These are phyloP conservation scores for Tyto alba DNA, from an alignment of 2,113 vertebrate genomes.

Conservation along the genomic window DNA sequence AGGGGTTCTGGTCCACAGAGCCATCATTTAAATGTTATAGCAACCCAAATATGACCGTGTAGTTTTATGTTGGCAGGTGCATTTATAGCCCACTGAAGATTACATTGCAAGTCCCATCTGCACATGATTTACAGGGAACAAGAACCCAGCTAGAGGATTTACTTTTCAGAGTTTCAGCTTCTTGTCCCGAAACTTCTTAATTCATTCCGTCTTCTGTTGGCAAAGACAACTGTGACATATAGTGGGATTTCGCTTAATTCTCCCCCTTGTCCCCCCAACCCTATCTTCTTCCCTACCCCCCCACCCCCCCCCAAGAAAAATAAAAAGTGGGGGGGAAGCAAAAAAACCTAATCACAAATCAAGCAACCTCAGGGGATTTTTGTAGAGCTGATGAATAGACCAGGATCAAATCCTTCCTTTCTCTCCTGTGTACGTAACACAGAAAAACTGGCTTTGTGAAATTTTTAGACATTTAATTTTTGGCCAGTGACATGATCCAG, in stretches of 20 bases:
- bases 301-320: accelerated
- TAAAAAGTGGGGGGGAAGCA: accelerated
- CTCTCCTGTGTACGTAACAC: not conserved
- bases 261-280: too few relatives aligned
- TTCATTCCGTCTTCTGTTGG: not conserved
- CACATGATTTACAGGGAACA: not conserved
- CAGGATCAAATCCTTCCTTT: not conserved
- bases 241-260: not conserved
- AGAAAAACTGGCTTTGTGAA: not conserved
- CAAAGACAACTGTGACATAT: not conserved
- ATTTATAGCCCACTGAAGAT: not conserved
- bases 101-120: not conserved
- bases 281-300: too few relatives aligned
- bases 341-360: not conserved
- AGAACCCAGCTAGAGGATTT: not conserved
- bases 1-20: not conserved
- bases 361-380: not conserved
- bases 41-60: not conserved
- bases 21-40: not conserved
- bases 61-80: not conserved
- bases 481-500: not conserved
- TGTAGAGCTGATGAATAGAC: not conserved
- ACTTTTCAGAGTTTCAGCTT: not conserved
- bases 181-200: not conserved
- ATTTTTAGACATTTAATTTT: not conserved